Conservation (phyloP, 2,888 invertebrate genomes). For the Lordiphosa andalusiaca region DNA sequence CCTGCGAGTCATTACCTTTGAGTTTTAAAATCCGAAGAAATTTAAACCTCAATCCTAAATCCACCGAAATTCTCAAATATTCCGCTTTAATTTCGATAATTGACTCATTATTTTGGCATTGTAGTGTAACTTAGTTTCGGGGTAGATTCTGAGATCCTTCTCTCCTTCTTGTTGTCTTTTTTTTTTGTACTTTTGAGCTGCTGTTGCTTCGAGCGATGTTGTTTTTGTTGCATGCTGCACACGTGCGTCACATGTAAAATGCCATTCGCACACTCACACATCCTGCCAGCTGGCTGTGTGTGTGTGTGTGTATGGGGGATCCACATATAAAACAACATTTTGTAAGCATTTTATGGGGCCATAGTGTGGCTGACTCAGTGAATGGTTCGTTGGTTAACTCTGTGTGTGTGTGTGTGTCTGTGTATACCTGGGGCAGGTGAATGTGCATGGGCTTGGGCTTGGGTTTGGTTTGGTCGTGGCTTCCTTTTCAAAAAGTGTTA, state of each 20-base stretch:
- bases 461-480: constrained; percentile 22
- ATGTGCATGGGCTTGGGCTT: neutral
- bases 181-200: constrained; percentile 21
- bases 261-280: constrained; percentile 42
- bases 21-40: too few species aligned
- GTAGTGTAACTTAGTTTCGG: neutral
- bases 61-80: too few species aligned
- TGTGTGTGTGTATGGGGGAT: constrained; percentile 17
- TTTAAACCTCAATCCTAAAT: too few species aligned
- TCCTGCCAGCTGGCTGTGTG: neutral
- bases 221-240: constrained; percentile 52
- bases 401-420: neutral
- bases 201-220: constrained; percentile 43
- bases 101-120: too few species aligned
- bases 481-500: constrained; percentile 66
- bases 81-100: too few species aligned
- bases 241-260: constrained; percentile 68
- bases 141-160: neutral
- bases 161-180: constrained; percentile 15
- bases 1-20: too few species aligned
- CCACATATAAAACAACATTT: constrained; percentile 70
- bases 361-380: constrained; percentile 54
- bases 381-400: constrained; percentile 30
- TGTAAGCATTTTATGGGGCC: constrained; percentile 71
- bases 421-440: constrained; percentile 4